Percentiles rank a stretch among this genome's conserved stretches.
Conservation (phyloP, 1,140 invertebrate genomes). For the Brachionus angularis region DNA sequence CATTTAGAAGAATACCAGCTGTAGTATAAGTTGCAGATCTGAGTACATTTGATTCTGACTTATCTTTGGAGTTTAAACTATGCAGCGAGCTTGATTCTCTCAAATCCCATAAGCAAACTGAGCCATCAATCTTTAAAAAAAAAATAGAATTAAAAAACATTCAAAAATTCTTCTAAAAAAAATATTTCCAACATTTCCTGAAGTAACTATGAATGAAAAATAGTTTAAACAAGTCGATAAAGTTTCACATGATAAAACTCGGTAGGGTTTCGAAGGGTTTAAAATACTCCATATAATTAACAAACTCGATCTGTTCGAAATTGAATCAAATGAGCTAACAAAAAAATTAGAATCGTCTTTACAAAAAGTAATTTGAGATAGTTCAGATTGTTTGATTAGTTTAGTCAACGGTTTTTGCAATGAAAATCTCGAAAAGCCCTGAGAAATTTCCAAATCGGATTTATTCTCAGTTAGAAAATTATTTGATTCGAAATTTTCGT, state of each 20-base stretch:
- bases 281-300: constrained; percentile 26
- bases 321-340: constrained; percentile 14
- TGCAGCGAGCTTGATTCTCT: constrained; percentile 20
- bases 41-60: not conserved
- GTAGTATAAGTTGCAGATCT: constrained; percentile 25
- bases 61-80: not conserved
- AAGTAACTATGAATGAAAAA: constrained; percentile 20
- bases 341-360: constrained; percentile 16
- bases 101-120: constrained; percentile 33
- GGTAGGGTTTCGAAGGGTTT: not conserved
- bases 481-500: not conserved
- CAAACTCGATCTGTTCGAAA: not conserved
- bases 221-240: constrained; percentile 2
- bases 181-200: constrained; percentile 14
- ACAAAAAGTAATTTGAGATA: not conserved
- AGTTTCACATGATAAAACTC: constrained; percentile 19
- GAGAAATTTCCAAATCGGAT: constrained; percentile 24
- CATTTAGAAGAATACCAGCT: constrained; percentile 22
- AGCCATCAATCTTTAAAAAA: not conserved
- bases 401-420: constrained; percentile 1
- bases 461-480: not conserved
- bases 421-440: not conserved
- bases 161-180: too few species aligned
- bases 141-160: not conserved
- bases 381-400: not conserved